Conservation (phyloP, 2,797 vertebrate species). For the Mallotus villosus region DNA sequence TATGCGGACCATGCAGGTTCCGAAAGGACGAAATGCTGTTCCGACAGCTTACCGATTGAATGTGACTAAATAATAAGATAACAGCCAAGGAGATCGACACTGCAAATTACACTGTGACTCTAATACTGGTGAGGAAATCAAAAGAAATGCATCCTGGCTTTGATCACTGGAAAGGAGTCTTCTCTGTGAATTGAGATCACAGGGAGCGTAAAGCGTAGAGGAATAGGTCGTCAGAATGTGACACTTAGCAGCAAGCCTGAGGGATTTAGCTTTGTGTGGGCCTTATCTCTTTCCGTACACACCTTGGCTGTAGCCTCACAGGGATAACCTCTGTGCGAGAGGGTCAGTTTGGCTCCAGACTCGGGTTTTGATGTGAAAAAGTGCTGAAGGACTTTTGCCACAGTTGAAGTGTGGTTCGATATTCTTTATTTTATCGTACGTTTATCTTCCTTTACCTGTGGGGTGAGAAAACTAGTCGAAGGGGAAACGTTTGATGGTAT, state of each 20-base stretch:
- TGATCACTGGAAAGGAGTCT: not conserved
- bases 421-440: not conserved
- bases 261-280: conserved; percentile 10
- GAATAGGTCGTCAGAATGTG: not conserved
- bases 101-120: not conserved
- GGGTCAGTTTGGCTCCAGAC: not conserved
- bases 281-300: not conserved
- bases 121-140: not conserved
- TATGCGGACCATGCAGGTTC: not conserved
- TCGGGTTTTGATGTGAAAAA: not conserved
- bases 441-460: not conserved
- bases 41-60: not conserved
- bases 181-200: conserved; percentile 8
- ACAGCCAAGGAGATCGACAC: not conserved
- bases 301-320: not conserved
- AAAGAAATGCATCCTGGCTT: not conserved
- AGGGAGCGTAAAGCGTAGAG: not conserved
- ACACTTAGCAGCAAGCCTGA: conserved; percentile 13
- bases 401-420: not conserved
- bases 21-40: not conserved
- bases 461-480: not conserved
- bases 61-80: not conserved
- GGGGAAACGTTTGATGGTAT: not conserved
- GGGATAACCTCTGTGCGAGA: conserved; percentile 7
- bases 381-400: not conserved